Percentiles rank a stretch among this genome's conserved stretches.
These are phyloP conservation scores for Echinops telfairi DNA, from an alignment of 2,113 vertebrate genomes.

Conservation along the genomic window DNA sequence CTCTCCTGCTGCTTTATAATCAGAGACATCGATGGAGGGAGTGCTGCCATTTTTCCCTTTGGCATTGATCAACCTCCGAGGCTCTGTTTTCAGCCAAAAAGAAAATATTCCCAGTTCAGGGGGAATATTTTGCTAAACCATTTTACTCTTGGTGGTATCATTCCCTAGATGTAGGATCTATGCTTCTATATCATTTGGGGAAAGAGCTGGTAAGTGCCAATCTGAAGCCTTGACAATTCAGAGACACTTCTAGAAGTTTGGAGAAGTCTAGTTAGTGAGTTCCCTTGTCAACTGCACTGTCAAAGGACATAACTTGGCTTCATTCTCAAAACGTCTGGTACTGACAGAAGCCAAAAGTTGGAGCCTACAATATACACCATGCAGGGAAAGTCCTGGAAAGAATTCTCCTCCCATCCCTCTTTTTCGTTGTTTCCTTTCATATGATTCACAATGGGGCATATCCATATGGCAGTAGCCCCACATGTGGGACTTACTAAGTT, in stretches of 20 bases:
- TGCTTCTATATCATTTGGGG: neutral
- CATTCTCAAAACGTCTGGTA: conserved; percentile 65
- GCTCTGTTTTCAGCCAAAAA: conserved; percentile 71
- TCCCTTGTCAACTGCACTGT: conserved; percentile 58
- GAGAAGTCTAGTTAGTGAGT: neutral
- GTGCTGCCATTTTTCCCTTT: conserved; percentile 59
- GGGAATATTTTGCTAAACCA: conserved; percentile 54
- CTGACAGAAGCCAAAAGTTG: conserved; percentile 69
- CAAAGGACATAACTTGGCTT: conserved; percentile 64
- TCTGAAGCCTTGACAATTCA: conserved; percentile 36
- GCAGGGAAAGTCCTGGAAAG: conserved; percentile 56
- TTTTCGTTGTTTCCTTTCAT: conserved; percentile 55
- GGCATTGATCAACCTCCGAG: conserved; percentile 73
- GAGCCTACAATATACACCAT: neutral
- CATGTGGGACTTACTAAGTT: neutral
- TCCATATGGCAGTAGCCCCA: conserved; percentile 37
- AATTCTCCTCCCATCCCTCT: conserved; percentile 24
- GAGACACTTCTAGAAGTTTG: conserved; percentile 46
- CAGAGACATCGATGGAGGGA: conserved; percentile 66
- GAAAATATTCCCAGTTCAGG: conserved; percentile 41
- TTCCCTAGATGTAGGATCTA: conserved; percentile 1
- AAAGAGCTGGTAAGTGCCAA: conserved; percentile 10
- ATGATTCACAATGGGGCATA: conserved; percentile 6
- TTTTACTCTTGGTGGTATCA: neutral
- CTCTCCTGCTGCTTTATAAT: conserved; percentile 69